Percentiles rank a stretch among this genome's conserved stretches.
These are phyloP conservation scores for Pantherophis vulpinus DNA, from an alignment of 2,797 vertebrate genomes.

Conservation along the genomic window DNA sequence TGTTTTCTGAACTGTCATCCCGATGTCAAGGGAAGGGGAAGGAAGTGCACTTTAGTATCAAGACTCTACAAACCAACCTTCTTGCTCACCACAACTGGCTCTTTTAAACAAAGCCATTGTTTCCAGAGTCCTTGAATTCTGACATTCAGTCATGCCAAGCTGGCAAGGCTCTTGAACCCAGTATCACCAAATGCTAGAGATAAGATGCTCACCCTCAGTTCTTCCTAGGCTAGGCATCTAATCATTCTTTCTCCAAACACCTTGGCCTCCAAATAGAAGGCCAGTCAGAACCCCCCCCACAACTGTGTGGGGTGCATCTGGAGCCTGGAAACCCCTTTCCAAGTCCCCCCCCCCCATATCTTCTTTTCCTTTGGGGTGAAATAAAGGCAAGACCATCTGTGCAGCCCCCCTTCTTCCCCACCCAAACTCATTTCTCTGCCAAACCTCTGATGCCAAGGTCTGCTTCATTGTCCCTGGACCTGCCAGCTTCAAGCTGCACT, in stretches of 20 bases:
- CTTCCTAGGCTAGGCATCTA: not conserved
- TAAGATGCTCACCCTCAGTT: not conserved
- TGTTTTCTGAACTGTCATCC: not conserved
- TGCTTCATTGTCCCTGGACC: slow-evolving; percentile 25
- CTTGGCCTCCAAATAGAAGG: not conserved
- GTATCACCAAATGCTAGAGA: not conserved
- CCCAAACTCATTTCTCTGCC: slow-evolving; percentile 31
- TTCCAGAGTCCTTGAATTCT: not conserved
- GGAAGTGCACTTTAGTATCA: not conserved
- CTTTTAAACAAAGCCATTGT: not conserved
- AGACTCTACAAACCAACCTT: not conserved
- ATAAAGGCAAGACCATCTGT: slow-evolving; percentile 42
- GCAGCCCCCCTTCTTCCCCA: slow-evolving; percentile 9
- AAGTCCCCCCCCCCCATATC: not conserved
- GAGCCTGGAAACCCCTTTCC: slow-evolving; percentile 1
- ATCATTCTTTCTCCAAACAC: not conserved
- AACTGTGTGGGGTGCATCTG: not conserved
- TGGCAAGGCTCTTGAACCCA: not conserved
- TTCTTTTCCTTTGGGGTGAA: slow-evolving; percentile 23
- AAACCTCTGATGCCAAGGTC: slow-evolving; percentile 31
- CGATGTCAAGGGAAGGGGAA: not conserved
- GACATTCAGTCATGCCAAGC: not conserved
- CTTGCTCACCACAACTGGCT: not conserved
- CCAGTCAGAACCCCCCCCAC: too few relatives aligned
- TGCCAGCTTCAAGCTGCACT: slow-evolving; percentile 23